A percentile compares a stretch with the other conserved stretches of the same genome.
Conservation (phyloP, 2,797 vertebrate genomes). For the Halcyon smyrnensis region DNA sequence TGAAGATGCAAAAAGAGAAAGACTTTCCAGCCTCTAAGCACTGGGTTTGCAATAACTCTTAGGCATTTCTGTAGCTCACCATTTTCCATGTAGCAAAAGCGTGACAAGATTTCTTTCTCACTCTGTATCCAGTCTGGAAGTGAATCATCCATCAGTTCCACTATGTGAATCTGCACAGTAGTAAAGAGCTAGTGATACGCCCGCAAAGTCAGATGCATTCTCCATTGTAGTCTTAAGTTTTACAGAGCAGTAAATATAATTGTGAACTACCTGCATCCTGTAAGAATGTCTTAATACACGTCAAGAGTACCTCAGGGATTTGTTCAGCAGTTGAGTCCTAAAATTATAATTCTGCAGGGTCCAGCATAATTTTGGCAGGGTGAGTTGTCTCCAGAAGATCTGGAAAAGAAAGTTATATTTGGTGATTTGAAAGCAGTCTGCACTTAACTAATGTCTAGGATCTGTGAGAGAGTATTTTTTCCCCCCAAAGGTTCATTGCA, state of each 20-base stretch:
- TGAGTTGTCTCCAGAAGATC: background rate
- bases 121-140: background rate
- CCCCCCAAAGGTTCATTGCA: background rate
- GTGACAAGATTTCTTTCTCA: background rate
- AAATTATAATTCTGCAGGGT: background rate
- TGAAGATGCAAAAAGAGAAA: slow-evolving; percentile 22
- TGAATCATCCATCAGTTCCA: background rate
- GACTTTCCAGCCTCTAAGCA: background rate
- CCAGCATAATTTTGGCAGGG: background rate
- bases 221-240: background rate
- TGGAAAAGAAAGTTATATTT: background rate
- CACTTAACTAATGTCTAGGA: background rate
- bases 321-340: background rate
- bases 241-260: background rate
- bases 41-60: background rate
- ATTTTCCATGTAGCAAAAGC: background rate
- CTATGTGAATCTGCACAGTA: background rate
- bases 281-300: background rate
- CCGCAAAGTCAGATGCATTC: background rate
- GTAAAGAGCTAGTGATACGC: background rate
- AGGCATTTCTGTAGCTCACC: background rate
- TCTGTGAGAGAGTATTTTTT: background rate
- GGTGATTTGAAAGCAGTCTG: background rate
- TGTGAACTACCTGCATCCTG: background rate
- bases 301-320: background rate